Evolutionary conservation across 2,113 vertebrate genomes (phyloP).

Genomic region (Morone saxatilis): DNA sequence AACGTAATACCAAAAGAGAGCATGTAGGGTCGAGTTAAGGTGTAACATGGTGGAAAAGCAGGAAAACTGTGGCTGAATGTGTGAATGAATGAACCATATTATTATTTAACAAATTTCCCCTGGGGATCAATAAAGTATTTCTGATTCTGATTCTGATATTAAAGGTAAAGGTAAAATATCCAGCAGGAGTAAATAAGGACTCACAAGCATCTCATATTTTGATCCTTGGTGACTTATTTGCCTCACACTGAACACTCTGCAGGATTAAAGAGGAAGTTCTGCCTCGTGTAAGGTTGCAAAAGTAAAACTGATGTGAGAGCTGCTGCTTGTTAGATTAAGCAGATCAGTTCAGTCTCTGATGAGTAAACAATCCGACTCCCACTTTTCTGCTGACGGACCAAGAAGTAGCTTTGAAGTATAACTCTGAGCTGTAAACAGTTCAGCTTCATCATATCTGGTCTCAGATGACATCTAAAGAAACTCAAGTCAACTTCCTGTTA

Average conservation of each 20-base stretch:
- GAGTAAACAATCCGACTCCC: constrained; percentile 52
- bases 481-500: constrained; percentile 35
- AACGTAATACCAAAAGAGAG: no score
- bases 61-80: no score
- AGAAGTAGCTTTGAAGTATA: constrained; percentile 60
- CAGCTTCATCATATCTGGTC: constrained; percentile 43
- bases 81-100: no score
- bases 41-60: no score
- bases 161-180: background rate
- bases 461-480: constrained; percentile 46
- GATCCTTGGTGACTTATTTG: no score
- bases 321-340: constrained; percentile 48
- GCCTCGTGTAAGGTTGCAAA: background rate
- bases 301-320: constrained; percentile 17
- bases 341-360: constrained; percentile 53
- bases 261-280: constrained; percentile 26
- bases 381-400: constrained; percentile 56
- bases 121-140: no score
- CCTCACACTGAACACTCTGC: background rate
- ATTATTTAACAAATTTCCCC: no score
- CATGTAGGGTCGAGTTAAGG: no score
- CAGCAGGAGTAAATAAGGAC: background rate
- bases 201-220: background rate
- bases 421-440: constrained; percentile 48
- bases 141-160: no score